Evolutionary conservation across 2,113 vertebrate species (phyloP).

Genomic region (Macquaria ambigua): DNA sequence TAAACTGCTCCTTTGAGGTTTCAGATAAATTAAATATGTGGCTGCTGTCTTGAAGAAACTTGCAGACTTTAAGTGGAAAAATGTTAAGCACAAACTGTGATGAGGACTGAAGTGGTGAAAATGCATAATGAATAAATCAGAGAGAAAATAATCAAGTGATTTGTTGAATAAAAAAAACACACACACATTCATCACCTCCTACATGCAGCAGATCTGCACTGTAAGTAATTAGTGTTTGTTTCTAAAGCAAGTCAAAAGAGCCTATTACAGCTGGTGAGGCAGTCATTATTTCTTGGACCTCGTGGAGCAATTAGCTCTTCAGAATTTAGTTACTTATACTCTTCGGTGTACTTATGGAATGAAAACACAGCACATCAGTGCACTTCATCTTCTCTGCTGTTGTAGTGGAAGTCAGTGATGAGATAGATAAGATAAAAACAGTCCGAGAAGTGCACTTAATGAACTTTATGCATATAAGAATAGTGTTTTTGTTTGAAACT

Average conservation of each 20-base stretch:
- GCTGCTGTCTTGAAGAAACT: conserved; percentile 28
- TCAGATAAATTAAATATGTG: conserved; percentile 48
- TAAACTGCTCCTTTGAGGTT: conserved; percentile 47
- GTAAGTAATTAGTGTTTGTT: conserved; percentile 40
- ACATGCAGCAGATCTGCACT: background rate
- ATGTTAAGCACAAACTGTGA: background rate
- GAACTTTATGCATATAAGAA: conserved; percentile 10
- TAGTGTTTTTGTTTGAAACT: conserved; percentile 15
- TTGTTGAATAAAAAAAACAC: conserved; percentile 1
- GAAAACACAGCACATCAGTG: conserved; percentile 30
- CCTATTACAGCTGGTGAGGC: conserved; percentile 37
- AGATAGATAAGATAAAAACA: conserved; percentile 24
- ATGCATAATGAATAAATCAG: background rate
- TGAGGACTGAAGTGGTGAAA: background rate
- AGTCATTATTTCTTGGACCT: conserved; percentile 53
- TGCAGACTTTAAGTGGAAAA: background rate
- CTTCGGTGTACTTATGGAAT: conserved; percentile 17
- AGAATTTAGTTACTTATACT: conserved; percentile 23
- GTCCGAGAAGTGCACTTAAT: conserved; percentile 24
- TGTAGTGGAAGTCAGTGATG: conserved; percentile 39
- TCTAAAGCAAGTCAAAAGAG: conserved; percentile 39
- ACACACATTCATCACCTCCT: conserved; percentile 26
- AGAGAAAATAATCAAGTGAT: conserved; percentile 7
- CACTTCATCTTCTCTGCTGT: conserved; percentile 48
- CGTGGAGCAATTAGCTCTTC: conserved; percentile 58